These are phyloP conservation scores for Heliconius aoede DNA, from an alignment of 2,888 invertebrate species.

Conservation along the genomic window DNA sequence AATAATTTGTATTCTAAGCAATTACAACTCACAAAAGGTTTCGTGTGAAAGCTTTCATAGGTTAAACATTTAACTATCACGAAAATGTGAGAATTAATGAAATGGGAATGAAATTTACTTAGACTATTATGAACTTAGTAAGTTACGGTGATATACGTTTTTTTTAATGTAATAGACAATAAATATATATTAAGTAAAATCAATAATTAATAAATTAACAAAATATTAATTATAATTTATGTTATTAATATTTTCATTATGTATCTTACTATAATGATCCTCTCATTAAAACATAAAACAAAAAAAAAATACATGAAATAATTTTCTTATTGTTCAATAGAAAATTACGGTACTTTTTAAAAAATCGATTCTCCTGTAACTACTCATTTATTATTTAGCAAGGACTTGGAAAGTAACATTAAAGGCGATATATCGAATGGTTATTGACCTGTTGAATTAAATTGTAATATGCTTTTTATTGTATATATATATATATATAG, in stretches of 20 bases:
- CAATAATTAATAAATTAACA: no score
- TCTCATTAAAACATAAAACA: no score
- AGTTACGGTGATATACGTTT: neutral
- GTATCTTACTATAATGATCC: no score
- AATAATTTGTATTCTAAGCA: neutral
- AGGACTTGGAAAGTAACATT: conserved; percentile 16
- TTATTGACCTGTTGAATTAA: neutral
- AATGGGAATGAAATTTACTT: neutral
- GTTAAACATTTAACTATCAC: neutral
- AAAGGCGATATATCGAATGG: neutral
- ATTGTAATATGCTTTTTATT: neutral
- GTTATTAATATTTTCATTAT: no score
- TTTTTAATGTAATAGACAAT: neutral
- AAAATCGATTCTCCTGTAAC: neutral
- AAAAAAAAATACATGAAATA: no score
- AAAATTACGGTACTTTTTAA: neutral
- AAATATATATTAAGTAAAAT: no score
- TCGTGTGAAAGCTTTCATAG: neutral
- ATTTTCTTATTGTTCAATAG: neutral
- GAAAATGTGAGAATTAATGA: neutral
- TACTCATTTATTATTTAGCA: conserved; percentile 14
- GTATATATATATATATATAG: no score
- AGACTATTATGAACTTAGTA: neutral
- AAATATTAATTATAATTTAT: no score
- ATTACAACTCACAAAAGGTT: neutral